These are phyloP conservation scores for Heterodera schachtii DNA, from an alignment of 1,140 invertebrate genomes.

Conservation along the genomic window DNA sequence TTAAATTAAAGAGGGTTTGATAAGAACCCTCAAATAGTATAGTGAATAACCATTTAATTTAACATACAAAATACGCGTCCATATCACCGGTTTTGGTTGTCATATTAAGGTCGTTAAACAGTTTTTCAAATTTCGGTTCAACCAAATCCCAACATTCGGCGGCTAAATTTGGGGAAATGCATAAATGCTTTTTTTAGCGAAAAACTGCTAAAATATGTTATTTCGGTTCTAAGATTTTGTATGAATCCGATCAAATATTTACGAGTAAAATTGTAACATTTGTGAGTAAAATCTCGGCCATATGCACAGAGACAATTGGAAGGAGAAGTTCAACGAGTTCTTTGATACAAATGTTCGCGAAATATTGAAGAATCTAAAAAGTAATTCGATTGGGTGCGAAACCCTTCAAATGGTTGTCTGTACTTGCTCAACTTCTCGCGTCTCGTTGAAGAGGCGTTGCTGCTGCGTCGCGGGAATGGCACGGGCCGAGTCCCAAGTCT, in stretches of 20 bases:
- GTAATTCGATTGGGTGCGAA: too few relatives aligned
- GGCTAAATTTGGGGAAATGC: slow-evolving; percentile 4
- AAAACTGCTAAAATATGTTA: too few relatives aligned
- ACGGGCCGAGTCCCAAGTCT: slow-evolving; percentile 80
- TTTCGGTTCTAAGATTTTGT: too few relatives aligned
- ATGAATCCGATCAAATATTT: too few relatives aligned
- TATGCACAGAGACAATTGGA: slow-evolving; percentile 46
- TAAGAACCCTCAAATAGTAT: not conserved
- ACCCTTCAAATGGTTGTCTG: not conserved
- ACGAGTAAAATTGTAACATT: slow-evolving; percentile 29
- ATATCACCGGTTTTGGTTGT: slow-evolving; percentile 13
- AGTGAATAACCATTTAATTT: not conserved
- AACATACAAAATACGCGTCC: slow-evolving; percentile 24
- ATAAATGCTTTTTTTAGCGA: too few relatives aligned
- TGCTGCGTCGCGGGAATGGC: slow-evolving; percentile 87
- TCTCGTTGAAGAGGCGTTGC: slow-evolving; percentile 90
- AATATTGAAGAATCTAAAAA: slow-evolving; percentile 48
- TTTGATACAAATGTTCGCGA: slow-evolving; percentile 41
- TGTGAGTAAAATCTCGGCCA: slow-evolving; percentile 28
- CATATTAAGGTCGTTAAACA: slow-evolving; percentile 12
- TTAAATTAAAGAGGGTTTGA: not conserved
- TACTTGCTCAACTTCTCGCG: slow-evolving; percentile 85
- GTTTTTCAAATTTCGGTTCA: slow-evolving; percentile 11
- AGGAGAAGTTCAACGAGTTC: slow-evolving; percentile 50
- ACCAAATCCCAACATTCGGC: slow-evolving; percentile 1